Evolutionary conservation across 2,797 vertebrate genomes (phyloP), one percentile per base, ranked within the genome.

Genomic region (Gallinago solitaria): DNA sequence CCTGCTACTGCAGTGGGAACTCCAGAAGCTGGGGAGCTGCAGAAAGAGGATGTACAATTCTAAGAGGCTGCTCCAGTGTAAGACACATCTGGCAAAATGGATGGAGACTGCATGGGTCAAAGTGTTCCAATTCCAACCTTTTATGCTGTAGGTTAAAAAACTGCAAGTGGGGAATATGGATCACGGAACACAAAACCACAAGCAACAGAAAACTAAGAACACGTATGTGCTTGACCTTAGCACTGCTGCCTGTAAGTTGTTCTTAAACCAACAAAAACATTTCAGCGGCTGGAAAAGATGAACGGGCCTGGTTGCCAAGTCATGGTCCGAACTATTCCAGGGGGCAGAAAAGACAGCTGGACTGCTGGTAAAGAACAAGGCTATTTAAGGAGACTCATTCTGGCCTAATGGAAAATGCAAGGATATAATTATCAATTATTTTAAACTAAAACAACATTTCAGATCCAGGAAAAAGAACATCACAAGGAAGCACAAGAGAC

Each of bases 381-480:
- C 85, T 96, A 93, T 95, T 94, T 92, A 86, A 67, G 89, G 95
- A 93, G 89, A 89, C 90, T 94, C 41, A 33, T 70, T 89, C 90
- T 70, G 78, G 86, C 93, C 85, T 94, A 95, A 94, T 96, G 97
- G 97, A 97, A 97, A 97, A 93, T 88, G 91, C 93, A 96, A 85
- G 81, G 85, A 79, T 97, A 91, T 95, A 97, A 97, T 96, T 97
- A 96, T 87, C 91, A 95, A 95, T 97, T 91, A 96, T 94, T 96
- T 95, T 95, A 97, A 95, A 94, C 93, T 95, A 92, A 95, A 95
- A 35, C 85, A 95, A 74, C 89, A 81, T 92, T 93, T 96, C 43
- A 37, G 67, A 79, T 93, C 89, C 79, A 95, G 96, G 93, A 86
- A 94, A 93, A 96, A 91, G 84, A 67, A 21, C 50, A 85, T 89